A percentile compares a stretch with the other conserved stretches of the same genome.
phyloP scores from a whole-genome alignment of 2,797 vertebrate species.

The Echiichthys vipera region DNA sequence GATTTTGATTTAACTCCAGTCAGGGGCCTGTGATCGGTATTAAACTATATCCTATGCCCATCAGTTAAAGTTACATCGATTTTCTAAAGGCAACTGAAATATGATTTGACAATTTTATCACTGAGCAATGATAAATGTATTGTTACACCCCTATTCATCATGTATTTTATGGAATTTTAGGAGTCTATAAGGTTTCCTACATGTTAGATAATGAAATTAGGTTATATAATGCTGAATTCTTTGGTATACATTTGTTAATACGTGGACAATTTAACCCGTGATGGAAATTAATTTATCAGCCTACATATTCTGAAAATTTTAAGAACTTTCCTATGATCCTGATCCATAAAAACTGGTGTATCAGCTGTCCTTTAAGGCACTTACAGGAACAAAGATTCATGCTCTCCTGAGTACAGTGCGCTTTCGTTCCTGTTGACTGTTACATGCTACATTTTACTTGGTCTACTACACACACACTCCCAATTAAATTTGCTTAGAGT shows the following conservation, averaged over 20 bases:
- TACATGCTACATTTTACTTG: constrained; percentile 56
- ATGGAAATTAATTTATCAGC: accelerated
- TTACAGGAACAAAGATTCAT: not conserved
- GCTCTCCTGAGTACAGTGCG: too few relatives aligned
- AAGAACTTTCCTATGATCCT: not conserved
- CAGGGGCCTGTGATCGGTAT: too few relatives aligned
- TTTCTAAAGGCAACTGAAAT: too few relatives aligned
- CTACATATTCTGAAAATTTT: not conserved
- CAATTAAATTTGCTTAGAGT: constrained; percentile 51
- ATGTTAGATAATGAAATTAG: constrained; percentile 5
- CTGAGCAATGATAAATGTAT: too few relatives aligned
- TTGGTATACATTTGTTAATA: not conserved
- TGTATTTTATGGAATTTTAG: not conserved
- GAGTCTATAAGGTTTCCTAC: not conserved
- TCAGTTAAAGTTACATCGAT: too few relatives aligned
- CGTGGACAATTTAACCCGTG: not conserved
- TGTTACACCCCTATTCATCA: too few relatives aligned
- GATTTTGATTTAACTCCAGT: too few relatives aligned
- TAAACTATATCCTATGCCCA: too few relatives aligned
- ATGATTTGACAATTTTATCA: too few relatives aligned
- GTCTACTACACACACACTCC: constrained; percentile 47
- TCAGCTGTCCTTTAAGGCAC: not conserved
- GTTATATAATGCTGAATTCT: not conserved
- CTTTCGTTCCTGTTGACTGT: too few relatives aligned
- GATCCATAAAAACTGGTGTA: not conserved